These are phyloP conservation scores for Porites evermanni DNA, from an alignment of 92 coral and sea anemone species.

Conservation along the genomic window DNA sequence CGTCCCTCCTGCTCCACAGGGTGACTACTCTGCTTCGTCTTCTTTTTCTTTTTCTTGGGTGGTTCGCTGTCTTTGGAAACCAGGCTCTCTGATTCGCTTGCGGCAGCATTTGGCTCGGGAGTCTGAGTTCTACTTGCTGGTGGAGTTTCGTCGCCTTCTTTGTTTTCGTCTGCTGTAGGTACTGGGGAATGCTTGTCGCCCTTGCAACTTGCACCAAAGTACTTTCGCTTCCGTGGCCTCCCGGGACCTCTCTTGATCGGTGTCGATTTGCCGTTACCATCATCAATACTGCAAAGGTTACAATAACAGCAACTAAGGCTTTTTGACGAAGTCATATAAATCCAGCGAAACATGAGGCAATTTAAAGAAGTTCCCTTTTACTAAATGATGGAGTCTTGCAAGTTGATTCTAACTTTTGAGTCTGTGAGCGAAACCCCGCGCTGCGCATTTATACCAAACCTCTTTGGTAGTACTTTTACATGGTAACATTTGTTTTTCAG, in stretches of 20 bases:
- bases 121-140: constrained; percentile 71
- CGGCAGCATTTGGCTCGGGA: constrained; percentile 61
- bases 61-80: constrained; percentile 66
- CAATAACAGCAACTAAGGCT: background rate
- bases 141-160: constrained; percentile 50
- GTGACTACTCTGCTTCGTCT: constrained; percentile 30
- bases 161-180: constrained; percentile 43
- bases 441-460: too few species aligned
- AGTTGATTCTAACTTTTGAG: too few species aligned
- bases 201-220: constrained; percentile 84
- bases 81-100: constrained; percentile 76
- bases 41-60: constrained; percentile 82
- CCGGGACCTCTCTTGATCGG: constrained; percentile 99
- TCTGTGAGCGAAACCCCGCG: too few species aligned
- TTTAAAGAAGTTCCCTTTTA: background rate
- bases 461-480: too few species aligned
- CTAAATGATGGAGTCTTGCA: background rate
- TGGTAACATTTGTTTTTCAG: too few species aligned
- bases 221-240: constrained; percentile 93
- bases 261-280: constrained; percentile 74
- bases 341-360: background rate
- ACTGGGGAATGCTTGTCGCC: constrained; percentile 74
- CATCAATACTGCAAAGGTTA: constrained; percentile 51
- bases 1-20: constrained; percentile 29
- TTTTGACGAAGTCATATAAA: background rate